A percentile compares a stretch with the other conserved stretches of the same genome.
Conservation (phyloP, 1,140 invertebrate genomes). For the Panagrolaimus sp. region DNA sequence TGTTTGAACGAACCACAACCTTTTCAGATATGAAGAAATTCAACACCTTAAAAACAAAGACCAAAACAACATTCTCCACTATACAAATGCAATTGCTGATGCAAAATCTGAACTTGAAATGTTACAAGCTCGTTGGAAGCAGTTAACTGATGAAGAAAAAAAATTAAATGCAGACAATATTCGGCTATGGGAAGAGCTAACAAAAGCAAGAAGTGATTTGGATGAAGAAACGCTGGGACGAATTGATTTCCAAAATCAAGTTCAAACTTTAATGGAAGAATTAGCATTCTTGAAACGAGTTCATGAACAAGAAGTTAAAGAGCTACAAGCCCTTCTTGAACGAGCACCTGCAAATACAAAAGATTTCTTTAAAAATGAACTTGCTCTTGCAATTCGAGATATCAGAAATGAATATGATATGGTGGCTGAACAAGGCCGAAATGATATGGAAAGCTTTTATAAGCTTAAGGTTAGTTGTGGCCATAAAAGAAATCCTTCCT, state of each 20-base stretch:
- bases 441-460: slow-evolving; percentile 59
- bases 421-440: slow-evolving; percentile 60
- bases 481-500: too few species aligned
- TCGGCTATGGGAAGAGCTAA: slow-evolving; percentile 60
- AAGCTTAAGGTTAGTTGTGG: slow-evolving; percentile 56
- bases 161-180: slow-evolving; percentile 60
- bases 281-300: slow-evolving; percentile 50
- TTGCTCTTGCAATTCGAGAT: slow-evolving; percentile 62
- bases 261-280: slow-evolving; percentile 53
- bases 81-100: slow-evolving; percentile 62
- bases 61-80: slow-evolving; percentile 60
- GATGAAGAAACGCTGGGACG: slow-evolving; percentile 56
- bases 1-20: too few species aligned
- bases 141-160: slow-evolving; percentile 61
- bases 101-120: slow-evolving; percentile 62
- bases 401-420: slow-evolving; percentile 62
- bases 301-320: slow-evolving; percentile 60
- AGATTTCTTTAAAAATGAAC: slow-evolving; percentile 61
- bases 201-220: slow-evolving; percentile 57
- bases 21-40: slow-evolving; percentile 61
- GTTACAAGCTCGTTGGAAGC: slow-evolving; percentile 61
- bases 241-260: slow-evolving; percentile 58
- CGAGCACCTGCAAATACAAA: slow-evolving; percentile 62
- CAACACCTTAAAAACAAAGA: slow-evolving; percentile 60
- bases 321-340: slow-evolving; percentile 61